phyloP scores from a whole-genome alignment of 2,797 vertebrate genomes.

The Acanthopagrus latus region DNA sequence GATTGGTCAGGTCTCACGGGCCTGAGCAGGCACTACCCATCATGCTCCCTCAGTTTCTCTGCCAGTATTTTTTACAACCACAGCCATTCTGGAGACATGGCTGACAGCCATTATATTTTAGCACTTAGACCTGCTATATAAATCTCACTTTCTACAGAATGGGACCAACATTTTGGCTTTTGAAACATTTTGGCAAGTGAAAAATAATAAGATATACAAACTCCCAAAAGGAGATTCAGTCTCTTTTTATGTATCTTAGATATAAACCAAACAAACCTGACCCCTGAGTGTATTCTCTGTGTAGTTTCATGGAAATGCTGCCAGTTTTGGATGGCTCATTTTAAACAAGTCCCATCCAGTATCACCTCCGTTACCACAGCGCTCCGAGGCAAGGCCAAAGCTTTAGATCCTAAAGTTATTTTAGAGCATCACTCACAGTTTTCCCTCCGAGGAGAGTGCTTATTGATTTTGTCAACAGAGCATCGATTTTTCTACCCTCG shows the following conservation, averaged over 20 bases:
- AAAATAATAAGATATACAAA: not conserved
- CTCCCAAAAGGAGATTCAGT: not conserved
- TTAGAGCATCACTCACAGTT: constrained; percentile 82
- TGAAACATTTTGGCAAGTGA: not conserved
- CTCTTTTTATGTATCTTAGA: not conserved
- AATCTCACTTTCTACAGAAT: not conserved
- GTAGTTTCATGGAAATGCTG: constrained; percentile 16
- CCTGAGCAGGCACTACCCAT: no score
- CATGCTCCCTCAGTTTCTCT: no score
- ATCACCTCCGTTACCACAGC: constrained; percentile 64
- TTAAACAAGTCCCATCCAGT: constrained; percentile 47
- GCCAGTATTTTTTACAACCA: no score
- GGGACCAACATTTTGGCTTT: not conserved
- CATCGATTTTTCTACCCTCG: constrained; percentile 77
- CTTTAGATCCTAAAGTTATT: constrained; percentile 78
- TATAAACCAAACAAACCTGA: not conserved
- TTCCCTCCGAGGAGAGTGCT: constrained; percentile 82
- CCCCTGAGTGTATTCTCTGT: constrained; percentile 11
- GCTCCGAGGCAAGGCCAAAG: constrained; percentile 54
- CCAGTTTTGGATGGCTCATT: constrained; percentile 30
- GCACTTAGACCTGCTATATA: not conserved
- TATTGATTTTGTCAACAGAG: constrained; percentile 87
- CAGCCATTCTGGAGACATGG: no score
- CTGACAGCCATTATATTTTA: no score
- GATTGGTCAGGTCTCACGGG: no score